phyloP scores from a whole-genome alignment of 1,140 invertebrate genomes.

The Doryteuthis pealeii region DNA sequence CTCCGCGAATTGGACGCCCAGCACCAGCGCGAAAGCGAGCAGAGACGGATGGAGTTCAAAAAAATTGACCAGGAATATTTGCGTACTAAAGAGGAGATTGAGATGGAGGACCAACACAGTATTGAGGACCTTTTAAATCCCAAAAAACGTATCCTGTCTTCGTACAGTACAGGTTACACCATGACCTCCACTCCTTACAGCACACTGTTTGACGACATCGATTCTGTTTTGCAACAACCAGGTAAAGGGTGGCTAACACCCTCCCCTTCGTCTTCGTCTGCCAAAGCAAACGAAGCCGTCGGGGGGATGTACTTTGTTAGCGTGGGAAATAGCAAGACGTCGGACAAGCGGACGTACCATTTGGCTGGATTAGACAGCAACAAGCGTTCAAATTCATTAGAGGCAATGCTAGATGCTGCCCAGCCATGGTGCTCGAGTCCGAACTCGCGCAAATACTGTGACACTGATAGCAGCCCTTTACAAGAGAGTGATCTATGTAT shows the following conservation, averaged over 20 bases:
- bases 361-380: conserved; percentile 13
- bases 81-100: conserved; percentile 68
- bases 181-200: background rate
- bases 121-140: conserved; percentile 49
- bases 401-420: background rate
- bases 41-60: conserved; percentile 64
- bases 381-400: background rate
- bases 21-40: conserved; percentile 54
- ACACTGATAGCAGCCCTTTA: conserved; percentile 13
- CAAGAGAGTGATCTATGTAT: conserved; percentile 21
- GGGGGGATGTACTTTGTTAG: conserved; percentile 51
- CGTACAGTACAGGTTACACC: background rate
- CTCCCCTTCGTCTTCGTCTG: background rate
- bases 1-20: conserved; percentile 45
- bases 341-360: background rate
- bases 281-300: conserved; percentile 9
- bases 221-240: background rate
- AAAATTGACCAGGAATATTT: conserved; percentile 68
- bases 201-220: background rate
- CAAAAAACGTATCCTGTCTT: background rate
- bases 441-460: conserved; percentile 2
- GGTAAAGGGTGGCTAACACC: background rate
- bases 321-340: conserved; percentile 25
- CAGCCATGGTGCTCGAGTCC: background rate
- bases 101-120: conserved; percentile 64